Evolutionary conservation across 1,140 invertebrate genomes (phyloP), one percentile per base, ranked within the genome.

Genomic region (Physella acuta): DNA sequence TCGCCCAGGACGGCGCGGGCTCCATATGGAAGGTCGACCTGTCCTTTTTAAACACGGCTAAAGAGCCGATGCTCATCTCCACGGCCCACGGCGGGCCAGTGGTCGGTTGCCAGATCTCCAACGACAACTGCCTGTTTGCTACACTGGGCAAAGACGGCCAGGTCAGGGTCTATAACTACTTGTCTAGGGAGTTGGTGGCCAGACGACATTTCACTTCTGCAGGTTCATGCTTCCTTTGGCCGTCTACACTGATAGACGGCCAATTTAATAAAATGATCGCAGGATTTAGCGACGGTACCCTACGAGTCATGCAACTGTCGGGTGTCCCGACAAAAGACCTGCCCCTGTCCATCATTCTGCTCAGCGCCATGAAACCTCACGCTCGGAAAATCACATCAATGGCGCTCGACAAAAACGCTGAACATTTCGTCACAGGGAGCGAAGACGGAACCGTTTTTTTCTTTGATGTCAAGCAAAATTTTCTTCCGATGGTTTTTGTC

Each of bases 111-210:
- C 37, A 36, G 2, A 55, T 66, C 33, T 70, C 71, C 4, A 28
- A 36, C 1, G 3, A 26, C 0, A 62, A 28, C 34, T 49, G 60
- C 58, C 37, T 73, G 28, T 36, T 67, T 16, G 68, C 64, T 16
- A 70, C 71, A 24, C 39, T 73, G 0, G 71, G 71, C 3, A 56
- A 30, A 20, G 67, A 73, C 58, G 71, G 71, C 1, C 51, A 63
- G 2, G n/a, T 73, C 1, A 33, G 62, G 17, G 61, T 73, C 0
- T 56, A 73, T 24, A 62, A 73, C 30, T 67, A 66, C 37, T 26
- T 73, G 1, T 66, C 33, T 17, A 68, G 61, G 24, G 34, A 70
- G 17, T 44, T 73, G 3, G 14, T 73, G 28, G 68, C 71, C 4
- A 37, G 24, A 36, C 2, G 33, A 5, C 3, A 16, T 5, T 68